These are phyloP conservation scores for Metacarcinus magister DNA, from an alignment of 2,888 invertebrate species.

Conservation along the genomic window DNA sequence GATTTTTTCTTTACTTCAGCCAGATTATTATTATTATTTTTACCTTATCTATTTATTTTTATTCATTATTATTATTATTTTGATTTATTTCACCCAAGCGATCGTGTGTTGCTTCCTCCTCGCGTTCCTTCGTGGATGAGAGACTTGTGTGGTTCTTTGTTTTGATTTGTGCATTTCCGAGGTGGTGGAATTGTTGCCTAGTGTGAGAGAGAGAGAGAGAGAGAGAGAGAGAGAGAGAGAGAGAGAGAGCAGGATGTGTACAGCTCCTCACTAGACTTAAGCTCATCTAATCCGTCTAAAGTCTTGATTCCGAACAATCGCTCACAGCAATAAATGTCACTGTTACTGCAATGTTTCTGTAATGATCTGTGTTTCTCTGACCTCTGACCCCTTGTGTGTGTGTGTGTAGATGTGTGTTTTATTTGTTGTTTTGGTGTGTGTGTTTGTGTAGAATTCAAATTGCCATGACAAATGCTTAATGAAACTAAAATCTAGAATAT, in stretches of 20 bases:
- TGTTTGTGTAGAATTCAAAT: no score
- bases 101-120: background rate
- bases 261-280: constrained; percentile 42
- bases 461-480: background rate
- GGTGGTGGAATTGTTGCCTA: background rate
- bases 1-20: background rate
- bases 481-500: background rate
- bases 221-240: background rate
- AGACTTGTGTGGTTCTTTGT: background rate
- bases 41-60: background rate
- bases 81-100: background rate
- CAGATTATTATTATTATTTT: background rate
- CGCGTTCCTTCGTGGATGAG: background rate
- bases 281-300: constrained; percentile 56
- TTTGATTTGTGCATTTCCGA: background rate
- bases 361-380: background rate
- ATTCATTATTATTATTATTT: background rate
- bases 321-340: constrained; percentile 75
- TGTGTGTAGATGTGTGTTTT: background rate
- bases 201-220: background rate
- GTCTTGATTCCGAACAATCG: constrained; percentile 66
- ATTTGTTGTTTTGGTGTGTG: no score
- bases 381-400: constrained; percentile 37
- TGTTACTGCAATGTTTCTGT: constrained; percentile 68
- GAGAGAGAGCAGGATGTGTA: background rate